Evolutionary conservation across 2,113 vertebrate genomes (phyloP).

Genomic region (Poeciliopsis prolifica): DNA sequence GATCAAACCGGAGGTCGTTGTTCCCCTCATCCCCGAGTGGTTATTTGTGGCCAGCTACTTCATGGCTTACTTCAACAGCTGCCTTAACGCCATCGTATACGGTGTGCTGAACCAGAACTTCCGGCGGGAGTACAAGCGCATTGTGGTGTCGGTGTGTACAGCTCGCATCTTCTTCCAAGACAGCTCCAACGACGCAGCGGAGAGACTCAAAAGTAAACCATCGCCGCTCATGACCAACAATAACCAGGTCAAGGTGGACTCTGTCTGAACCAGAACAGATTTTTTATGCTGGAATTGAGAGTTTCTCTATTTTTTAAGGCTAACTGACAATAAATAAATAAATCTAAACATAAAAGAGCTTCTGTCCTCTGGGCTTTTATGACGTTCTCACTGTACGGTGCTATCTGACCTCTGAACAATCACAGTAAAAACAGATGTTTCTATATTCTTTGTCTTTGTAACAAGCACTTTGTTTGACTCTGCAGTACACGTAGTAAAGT

Average conservation of each 20-base stretch:
- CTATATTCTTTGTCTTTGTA: constrained; percentile 61
- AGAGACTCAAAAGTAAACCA: constrained; percentile 89
- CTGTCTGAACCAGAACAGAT: constrained; percentile 79
- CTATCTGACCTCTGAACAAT: constrained; percentile 70
- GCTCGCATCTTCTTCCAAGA: constrained; percentile 87
- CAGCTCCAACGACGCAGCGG: constrained; percentile 87
- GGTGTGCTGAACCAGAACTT: constrained; percentile 98
- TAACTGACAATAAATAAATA: constrained; percentile 52
- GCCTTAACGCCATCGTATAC: constrained; percentile 97
- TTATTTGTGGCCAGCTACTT: constrained; percentile 96
- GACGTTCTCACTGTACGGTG: constrained; percentile 68
- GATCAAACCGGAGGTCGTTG: constrained; percentile 82
- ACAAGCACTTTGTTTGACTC: constrained; percentile 66
- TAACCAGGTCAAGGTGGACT: constrained; percentile 92
- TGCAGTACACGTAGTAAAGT: constrained; percentile 66
- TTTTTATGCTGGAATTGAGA: constrained; percentile 22
- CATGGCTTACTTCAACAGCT: constrained; percentile 99
- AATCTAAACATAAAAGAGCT: constrained; percentile 60
- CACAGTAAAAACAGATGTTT: constrained; percentile 56
- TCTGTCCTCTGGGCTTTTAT: constrained; percentile 47
- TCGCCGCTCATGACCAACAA: constrained; percentile 90
- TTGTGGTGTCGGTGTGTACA: constrained; percentile 89
- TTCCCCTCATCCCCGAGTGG: constrained; percentile 93
- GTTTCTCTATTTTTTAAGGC: neutral
- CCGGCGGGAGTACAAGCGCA: constrained; percentile 93